Evolutionary conservation across 2,113 vertebrate genomes (phyloP), one percentile per base, ranked within the genome.

Genomic region (Protobothrops mucrosquamatus): DNA sequence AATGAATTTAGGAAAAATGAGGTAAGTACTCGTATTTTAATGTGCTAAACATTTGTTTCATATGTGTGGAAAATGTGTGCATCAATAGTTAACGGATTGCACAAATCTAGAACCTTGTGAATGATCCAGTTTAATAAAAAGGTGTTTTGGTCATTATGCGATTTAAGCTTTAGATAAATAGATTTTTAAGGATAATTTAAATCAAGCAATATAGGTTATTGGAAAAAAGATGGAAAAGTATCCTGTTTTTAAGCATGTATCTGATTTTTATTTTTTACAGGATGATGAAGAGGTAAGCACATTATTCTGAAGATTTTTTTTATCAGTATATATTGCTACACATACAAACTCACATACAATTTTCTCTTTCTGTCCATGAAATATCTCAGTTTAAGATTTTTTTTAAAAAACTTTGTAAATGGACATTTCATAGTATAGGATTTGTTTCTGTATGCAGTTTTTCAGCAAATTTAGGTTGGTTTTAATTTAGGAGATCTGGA

Each of bases 1-100:
- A 98, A 98, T 97, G 98, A 99, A 98, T 98, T 98, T 96, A 95
- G 97, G 69, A 99, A 99, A 97, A 98, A 98, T 97, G 98, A 99
- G 98, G 99, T 99, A 96, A 96, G 98, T 97, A 85, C 92, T 91
- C 91, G 89, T 93, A 93, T 95, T 95, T 95, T 91, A 3, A 0
- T 94, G 3, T 48, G 74, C 24, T 95, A 91, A 26, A 4, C 12
- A 43, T 64, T 85, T 91, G 48, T 94, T 94, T 93, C 64, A 29
- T 59, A 91, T 61, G 89, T 10, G 74, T 92, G 92, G 87, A 59
- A 90, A 92, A 69, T 1, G 20, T 9, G 43, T 90, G 24, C 43
- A 88, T 90, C 6, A 85, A 43, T 39, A 87, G 59, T 69, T 89
- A 56, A 61, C 34, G 89, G 56, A 24, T 69, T 56, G 81, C 15